Evolutionary conservation across 2,113 vertebrate genomes (phyloP), one percentile per base, ranked within the genome.

Genomic region (Gymnobelideus leadbeateri): DNA sequence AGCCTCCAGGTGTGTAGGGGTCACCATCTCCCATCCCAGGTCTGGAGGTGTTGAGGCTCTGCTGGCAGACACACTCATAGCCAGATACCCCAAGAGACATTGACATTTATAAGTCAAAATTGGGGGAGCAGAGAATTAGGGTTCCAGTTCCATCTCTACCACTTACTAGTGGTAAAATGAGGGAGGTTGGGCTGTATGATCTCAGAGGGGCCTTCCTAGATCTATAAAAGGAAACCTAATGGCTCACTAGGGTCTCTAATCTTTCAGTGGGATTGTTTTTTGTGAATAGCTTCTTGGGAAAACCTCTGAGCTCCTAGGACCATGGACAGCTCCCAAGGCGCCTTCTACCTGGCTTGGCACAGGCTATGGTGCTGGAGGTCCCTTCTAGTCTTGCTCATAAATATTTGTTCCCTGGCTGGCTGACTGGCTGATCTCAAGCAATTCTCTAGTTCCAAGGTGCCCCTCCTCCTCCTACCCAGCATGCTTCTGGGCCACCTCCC

Each of bases 311-410:
- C 92, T 96, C 92, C 31, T 10, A 94, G 37, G 43, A 84, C 68
- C 68, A 97, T 91, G 21, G 96, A 91, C 92, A 94, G 49, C 89
- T 95, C 94, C 57, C 90, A 89, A 94, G 90, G 94, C 51, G 51
- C 94, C 57, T 94, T 96, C 84, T 96, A 96, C 91, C 89, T 95
- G 93, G 92, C 89, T 93, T 93, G 92, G 96, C 96, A 89, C 53
- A 51, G 95, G 94, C 95, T 3, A 11, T 92, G 96, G 92, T 95
- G 55, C 84, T 96, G 96, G 96, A 95, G 96, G 54, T 26, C 94
- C 90, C 93, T 91, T 96, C 0, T 0, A 89, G 1, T 0, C 91
- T 97, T 97, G 93, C 96, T 96, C 96, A 93, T 94, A 90, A 95
- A 90, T 84, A 84, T 84, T 84, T 84, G 68, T 84, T 84, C 37